Base-by-base conservation (phyloP, 2,797 vertebrate species). In the Sebastes trivittatus region DNA sequence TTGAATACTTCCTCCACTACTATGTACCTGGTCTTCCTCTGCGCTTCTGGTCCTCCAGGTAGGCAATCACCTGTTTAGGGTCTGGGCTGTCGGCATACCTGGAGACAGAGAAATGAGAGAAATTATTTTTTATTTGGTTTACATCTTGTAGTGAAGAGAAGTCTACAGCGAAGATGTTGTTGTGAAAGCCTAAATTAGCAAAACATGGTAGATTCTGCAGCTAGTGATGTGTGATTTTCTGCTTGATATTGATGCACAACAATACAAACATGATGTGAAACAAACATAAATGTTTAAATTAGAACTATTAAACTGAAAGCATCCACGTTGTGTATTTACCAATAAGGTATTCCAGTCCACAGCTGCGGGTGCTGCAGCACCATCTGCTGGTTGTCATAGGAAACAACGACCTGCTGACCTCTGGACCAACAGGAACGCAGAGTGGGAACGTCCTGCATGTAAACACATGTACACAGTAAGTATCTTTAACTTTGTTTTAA, bases 31-130 rank as follows among this genome's bases (percentile, higher is more conserved):
- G 96, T 49, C 97, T 96, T 16, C 96, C 96, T 58, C 93, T 94
- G 3, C 2, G 30, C 89, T 97, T 96, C 92, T 85, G 93, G 0
- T 3, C 13, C 73, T 98, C 97, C 82, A 99, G 89, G 77, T 96
- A 98, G 1, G 74, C 72, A 11, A 98, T 89, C 1, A 98, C 96
- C 4, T 87, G 83, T 0, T 83, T 20, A 0, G 96, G 92, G 71
- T 96, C 85, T 0, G 96, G 92, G 77, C 95, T 91, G 90, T 98
- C 81, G 1, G 96, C 97, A 91, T 97, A 98, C 97, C 97, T 98
- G 92, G 46, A 85, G 2, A 87, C 54, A 83, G 23, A 83, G 27
- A 52, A n/a, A 46, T 6, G 20, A 29, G 18, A 49, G 10, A 1
- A 13, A 23, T 56, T 1, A 23, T 22, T 29, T 32, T 32, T 32